Conservation (phyloP, 2,797 vertebrate genomes). For the Paratrypauchen microcephalus region DNA sequence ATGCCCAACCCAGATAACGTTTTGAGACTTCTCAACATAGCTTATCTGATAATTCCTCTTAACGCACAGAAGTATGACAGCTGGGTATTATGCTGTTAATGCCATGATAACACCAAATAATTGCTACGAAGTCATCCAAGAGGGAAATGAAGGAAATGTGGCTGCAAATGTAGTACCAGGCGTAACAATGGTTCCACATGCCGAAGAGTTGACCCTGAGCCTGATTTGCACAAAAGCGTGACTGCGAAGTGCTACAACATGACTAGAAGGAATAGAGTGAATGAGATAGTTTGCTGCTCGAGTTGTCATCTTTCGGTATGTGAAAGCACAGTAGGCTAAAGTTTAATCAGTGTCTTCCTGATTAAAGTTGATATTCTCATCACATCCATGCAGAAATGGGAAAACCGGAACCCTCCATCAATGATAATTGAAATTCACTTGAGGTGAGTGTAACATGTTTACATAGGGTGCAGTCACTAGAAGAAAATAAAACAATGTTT, state of each 20-base stretch:
- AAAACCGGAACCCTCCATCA: constrained; percentile 80
- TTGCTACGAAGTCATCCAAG: constrained; percentile 66
- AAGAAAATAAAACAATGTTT: constrained; percentile 16
- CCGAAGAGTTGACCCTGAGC: constrained; percentile 78
- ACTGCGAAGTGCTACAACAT: constrained; percentile 41
- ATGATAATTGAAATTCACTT: constrained; percentile 84
- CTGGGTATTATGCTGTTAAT: constrained; percentile 41
- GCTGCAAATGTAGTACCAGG: constrained; percentile 75
- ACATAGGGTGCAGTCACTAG: constrained; percentile 28
- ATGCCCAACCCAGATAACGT: constrained; percentile 21
- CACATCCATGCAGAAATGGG: constrained; percentile 85
- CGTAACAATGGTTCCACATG: constrained; percentile 77
- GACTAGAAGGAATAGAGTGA: constrained; percentile 35
- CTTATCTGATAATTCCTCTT: constrained; percentile 40
- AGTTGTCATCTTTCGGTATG: constrained; percentile 77
- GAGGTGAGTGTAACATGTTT: constrained; percentile 38
- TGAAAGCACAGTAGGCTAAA: constrained; percentile 78
- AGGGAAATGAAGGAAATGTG: constrained; percentile 68
- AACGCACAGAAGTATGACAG: constrained; percentile 38
- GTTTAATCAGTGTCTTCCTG: constrained; percentile 83
- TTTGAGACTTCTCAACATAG: constrained; percentile 17
- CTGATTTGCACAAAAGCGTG: constrained; percentile 41
- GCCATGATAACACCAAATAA: constrained; percentile 31
- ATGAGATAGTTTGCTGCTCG: constrained; percentile 52
- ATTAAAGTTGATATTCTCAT: constrained; percentile 82